phyloP scores from a whole-genome alignment of 2,113 vertebrate genomes.

The Corythaeola cristata region DNA sequence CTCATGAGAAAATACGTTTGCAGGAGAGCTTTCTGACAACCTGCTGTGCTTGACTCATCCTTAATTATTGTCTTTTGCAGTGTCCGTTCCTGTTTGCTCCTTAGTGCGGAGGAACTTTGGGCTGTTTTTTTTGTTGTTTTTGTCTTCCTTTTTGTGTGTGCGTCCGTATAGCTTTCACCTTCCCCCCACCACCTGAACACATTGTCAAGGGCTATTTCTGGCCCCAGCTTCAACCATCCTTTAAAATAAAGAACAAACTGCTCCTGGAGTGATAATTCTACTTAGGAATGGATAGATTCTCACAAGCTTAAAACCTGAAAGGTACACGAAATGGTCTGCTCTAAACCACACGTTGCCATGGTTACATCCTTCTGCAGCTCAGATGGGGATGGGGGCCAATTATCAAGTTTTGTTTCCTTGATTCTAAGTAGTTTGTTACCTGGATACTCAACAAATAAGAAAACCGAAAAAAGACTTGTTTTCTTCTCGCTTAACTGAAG shows the following conservation, averaged over 20 bases:
- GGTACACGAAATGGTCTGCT: constrained; percentile 71
- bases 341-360: constrained; percentile 74
- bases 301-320: constrained; percentile 75
- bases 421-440: constrained; percentile 84
- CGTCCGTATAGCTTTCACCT: neutral
- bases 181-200: neutral
- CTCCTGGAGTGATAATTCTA: constrained; percentile 68
- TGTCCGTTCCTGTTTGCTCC: constrained; percentile 20
- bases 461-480: constrained; percentile 58
- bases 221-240: neutral
- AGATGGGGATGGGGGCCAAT: constrained; percentile 77
- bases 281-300: constrained; percentile 72
- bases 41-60: neutral
- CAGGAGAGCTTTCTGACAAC: constrained; percentile 28
- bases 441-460: constrained; percentile 81
- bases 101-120: neutral
- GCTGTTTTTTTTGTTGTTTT: neutral
- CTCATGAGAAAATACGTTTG: neutral
- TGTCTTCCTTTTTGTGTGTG: neutral
- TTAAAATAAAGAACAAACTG: constrained; percentile 69
- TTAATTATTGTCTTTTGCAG: constrained; percentile 50
- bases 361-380: constrained; percentile 75
- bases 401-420: constrained; percentile 81
- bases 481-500: constrained; percentile 62
- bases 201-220: constrained; percentile 55